A percentile compares a stretch with the other conserved stretches of the same genome.
Evolutionary conservation across 2,113 vertebrate genomes (phyloP).

Genomic region (Varanus komodoensis): DNA sequence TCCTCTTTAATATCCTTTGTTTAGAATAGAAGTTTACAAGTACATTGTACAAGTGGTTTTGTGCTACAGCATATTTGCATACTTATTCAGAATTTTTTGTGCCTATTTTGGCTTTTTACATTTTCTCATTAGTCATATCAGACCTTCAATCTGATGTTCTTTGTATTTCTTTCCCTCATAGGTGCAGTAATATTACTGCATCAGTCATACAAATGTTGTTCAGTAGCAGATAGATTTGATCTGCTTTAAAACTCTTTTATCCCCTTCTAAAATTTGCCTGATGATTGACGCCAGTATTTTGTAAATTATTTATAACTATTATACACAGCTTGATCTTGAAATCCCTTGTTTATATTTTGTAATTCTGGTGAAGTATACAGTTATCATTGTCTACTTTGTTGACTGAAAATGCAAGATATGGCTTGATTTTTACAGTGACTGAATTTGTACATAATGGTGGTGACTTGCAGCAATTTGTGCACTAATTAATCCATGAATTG

Average conservation of each 20-base stretch:
- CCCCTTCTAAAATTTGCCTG: neutral
- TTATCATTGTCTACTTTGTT: slow-evolving; percentile 8
- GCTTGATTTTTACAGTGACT: neutral
- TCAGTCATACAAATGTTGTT: slow-evolving; percentile 20
- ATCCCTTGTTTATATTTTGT: slow-evolving; percentile 1
- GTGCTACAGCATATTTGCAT: neutral
- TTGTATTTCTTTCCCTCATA: neutral
- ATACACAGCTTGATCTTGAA: neutral
- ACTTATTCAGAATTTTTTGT: neutral
- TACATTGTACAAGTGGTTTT: neutral
- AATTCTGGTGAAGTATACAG: slow-evolving; percentile 18
- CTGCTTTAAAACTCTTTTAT: neutral
- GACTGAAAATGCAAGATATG: slow-evolving; percentile 12
- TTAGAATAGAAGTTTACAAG: neutral
- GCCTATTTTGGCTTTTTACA: neutral
- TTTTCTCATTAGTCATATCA: slow-evolving; percentile 24
- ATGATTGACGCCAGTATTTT: neutral
- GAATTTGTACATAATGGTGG: too few species aligned
- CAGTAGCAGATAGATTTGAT: neutral
- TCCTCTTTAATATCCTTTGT: neutral
- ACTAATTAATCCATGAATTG: too few species aligned
- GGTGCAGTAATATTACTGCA: slow-evolving; percentile 1
- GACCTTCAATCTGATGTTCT: neutral
- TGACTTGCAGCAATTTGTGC: neutral
- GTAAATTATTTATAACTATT: slow-evolving; percentile 12